Evolutionary conservation across 2,113 vertebrate genomes (phyloP).

Genomic region (Cyphomyrus plagiostoma): DNA sequence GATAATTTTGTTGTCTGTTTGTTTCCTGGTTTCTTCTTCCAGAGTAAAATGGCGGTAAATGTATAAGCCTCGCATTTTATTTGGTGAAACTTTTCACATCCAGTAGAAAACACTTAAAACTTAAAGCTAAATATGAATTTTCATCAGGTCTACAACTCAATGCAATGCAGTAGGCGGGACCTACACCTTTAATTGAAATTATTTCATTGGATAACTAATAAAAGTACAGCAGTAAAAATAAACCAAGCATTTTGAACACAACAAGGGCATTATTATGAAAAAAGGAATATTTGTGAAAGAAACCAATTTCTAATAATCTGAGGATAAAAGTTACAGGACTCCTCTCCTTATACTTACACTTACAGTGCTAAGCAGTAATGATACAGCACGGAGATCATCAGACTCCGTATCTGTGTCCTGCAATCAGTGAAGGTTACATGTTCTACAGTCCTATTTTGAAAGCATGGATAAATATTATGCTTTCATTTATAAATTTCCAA

Average conservation of each 20-base stretch:
- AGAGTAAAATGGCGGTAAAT: not conserved
- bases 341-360: conserved; percentile 5
- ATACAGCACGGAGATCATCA: not conserved
- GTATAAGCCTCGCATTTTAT: not conserved
- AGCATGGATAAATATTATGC: not conserved
- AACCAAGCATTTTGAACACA: conserved; percentile 53
- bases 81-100: not conserved
- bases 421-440: not conserved
- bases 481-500: not conserved
- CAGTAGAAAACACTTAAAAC: not conserved
- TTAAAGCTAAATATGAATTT: not conserved
- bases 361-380: conserved; percentile 8
- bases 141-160: not conserved
- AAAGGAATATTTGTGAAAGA: conserved; percentile 36
- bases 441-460: not conserved
- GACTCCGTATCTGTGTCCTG: not conserved
- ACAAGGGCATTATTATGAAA: conserved; percentile 48
- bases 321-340: not conserved
- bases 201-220: conserved; percentile 38
- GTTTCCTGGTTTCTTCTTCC: not conserved
- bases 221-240: conserved; percentile 55
- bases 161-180: conserved; percentile 8
- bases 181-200: not conserved
- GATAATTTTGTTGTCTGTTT: not conserved
- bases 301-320: not conserved